Evolutionary conservation across 2,888 invertebrate species (phyloP), one percentile per base, ranked within the genome.

Genomic region (Abrostola triplasia): DNA sequence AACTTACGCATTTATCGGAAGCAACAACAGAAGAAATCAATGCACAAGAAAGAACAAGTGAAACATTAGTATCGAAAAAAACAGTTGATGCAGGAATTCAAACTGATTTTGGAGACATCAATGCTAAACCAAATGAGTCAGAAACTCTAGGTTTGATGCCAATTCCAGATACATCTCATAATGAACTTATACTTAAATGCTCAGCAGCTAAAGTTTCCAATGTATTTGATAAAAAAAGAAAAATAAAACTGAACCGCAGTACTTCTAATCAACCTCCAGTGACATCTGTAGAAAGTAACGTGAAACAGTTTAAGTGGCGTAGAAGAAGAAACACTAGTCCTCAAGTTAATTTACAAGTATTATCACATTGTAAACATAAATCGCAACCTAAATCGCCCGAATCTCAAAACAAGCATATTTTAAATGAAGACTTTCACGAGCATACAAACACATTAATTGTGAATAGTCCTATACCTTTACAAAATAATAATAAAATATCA

Each of bases 261-360:
- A 37, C 38, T 54, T 73, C 75, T 5, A 67, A 67, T 36, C 69
- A 64, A 42, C 41, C 57, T 38, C 11, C 40, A 65, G 41, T 36
- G 49, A 38, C 35, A 37, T 36, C 36, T 4, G 36, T 5, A 11
- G 72, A 72, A 54, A 70, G 44, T 24, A 73, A 74, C 12, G 83
- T 77, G 53, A 85, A 75, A 64, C 73, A 80, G 57, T 86, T 82
- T 40, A 86, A 84, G 75, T 89, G 89, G 88, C 83, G 86, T 11
- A 84, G 82, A 73, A 80, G 77, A 70, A 68, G 72, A 68, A 61
- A 59, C 12, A 36, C 56, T 24, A 57, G 38, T n/a, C 10, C 42
- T 38, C 63, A 51, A 51, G 38, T 6, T 12, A 48, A 50, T 40
- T 36, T 64, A 52, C 13, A 38, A 50, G 60, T 7, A 5, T 6